Base-by-base conservation (phyloP, 37 sponge, comb jelly and placozoan species). In the Aplysina aerophoba region DNA sequence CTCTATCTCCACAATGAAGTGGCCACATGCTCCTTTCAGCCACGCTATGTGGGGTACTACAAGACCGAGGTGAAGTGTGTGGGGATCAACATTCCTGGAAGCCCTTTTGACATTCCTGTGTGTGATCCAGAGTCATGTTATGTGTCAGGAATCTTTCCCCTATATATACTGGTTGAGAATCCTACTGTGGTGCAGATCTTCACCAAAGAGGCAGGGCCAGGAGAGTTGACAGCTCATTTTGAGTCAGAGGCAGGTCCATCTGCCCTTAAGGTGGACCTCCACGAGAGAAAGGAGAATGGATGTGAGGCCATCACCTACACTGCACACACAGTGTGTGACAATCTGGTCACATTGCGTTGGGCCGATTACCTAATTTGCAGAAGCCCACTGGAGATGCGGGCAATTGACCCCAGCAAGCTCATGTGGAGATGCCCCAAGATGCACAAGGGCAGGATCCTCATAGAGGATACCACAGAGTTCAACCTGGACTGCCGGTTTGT, bases 161-260 rank as follows among this genome's bases (percentile, higher is more conserved):
- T 75, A 2, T 75, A 75, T 25, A 75, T 75, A 53, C 44, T 53
- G 53, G 58, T 84, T 5, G 58, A 84, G 37, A 25, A 50, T 61
- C 62, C 59, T 33, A 80, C 88, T 53, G 68, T 56, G 73, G 44
- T 89, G 4, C 56, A 24, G 39, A 87, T 89, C 31, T 53, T 33
- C 81, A 89, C 86, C 54, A 12, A 68, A 1, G 81, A 89, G 63
- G 90, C 90, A 19, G 90, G 90, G 4, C 82, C 79, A 11, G 86
- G 90, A 15, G 73, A 86, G 36, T 61, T 89, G 27, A 80, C 67
- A 24, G 90, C 88, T 1, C 79, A 55, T n/a, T 85, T 75, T 75
- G 78, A 75, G n/a, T 75, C 78, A 41, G 44, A 40, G n/a, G 78
- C 44, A 36, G 78, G 78, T 75, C 78, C 78, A 40, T 40, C 54